Evolutionary conservation across 2,797 vertebrate genomes (phyloP), one percentile per base, ranked within the genome.

Genomic region (Oreochromis grahami): DNA sequence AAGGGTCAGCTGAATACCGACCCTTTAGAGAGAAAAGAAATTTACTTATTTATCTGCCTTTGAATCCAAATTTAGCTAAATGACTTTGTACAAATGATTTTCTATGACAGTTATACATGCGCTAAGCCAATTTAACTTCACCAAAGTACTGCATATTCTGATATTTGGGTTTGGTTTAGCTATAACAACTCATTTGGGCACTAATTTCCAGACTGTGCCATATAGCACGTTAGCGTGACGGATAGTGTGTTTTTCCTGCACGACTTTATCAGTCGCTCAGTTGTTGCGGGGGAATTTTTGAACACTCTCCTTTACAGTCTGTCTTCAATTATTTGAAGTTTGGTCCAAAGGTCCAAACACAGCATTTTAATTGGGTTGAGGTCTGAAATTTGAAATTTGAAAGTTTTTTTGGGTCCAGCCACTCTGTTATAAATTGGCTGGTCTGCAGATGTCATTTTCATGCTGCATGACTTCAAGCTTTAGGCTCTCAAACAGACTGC

Each of bases 181-280:
- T 19, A 8, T 50, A 50, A 50, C 7, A 19, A 50, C 48, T 50
- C 8, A 19, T 50, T 19, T 50, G 7, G 17, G 38, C 63, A 68
- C 1, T 26, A 26, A 68, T 68, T 68, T 43, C 38, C 63, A 1
- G 60, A 36, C 10, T 13, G 2, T 63, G 34, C 0, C 5, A 15
- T 0, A 4, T 13, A 45, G 14, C 13, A 0, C 3, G 21, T 26
- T 70, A 26, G 14, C 1, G 5, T 70, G 65, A 43, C 2, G 3
- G 8, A 1, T 0, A 0, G 13, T 4, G 21, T 24, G 21, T 24
- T 21, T 9, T 24, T 68, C 21, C 17, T 24, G 5, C 4, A 41
- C 1, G 13, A 68, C n/a, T 15, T 0, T 1, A 43, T 68, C 65
- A 68, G 60, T 65, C 34, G 12, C 7, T 21, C 19, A 0, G n/a